Evolutionary conservation across 53 echinoderm and acorn worm genomes (phyloP).

Genomic region (Pentamera pediparva): DNA sequence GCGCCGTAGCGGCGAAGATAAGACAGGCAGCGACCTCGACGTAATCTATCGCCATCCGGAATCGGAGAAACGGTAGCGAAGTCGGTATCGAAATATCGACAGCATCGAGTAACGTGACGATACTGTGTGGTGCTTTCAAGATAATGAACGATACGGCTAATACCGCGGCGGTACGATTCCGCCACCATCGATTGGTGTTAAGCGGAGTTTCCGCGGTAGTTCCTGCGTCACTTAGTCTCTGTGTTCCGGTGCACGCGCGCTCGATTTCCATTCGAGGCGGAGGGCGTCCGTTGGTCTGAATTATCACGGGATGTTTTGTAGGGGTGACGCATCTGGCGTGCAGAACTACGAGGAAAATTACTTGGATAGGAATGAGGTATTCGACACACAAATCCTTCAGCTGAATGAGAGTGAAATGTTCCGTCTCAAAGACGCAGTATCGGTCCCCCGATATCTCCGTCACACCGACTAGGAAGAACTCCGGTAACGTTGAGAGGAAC

Average conservation of each 20-base stretch:
- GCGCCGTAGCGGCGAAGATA: neutral
- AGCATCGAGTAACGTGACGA: neutral
- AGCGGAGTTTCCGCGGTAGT: neutral
- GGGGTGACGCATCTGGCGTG: no score
- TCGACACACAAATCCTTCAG: neutral
- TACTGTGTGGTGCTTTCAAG: neutral
- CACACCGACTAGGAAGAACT: conserved; percentile 8
- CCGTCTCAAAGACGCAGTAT: neutral
- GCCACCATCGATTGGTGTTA: neutral
- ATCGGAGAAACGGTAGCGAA: neutral
- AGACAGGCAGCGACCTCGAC: neutral
- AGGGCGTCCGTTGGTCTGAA: neutral
- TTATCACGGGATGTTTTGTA: neutral
- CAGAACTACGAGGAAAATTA: neutral
- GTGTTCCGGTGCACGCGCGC: neutral
- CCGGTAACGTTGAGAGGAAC: neutral
- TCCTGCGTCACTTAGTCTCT: neutral
- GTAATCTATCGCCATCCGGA: neutral
- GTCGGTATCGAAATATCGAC: neutral
- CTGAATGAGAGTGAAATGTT: neutral
- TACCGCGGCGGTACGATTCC: neutral
- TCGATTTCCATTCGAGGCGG: neutral
- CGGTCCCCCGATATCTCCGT: neutral
- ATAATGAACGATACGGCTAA: neutral
- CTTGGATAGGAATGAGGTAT: neutral